Conservation (phyloP, 2,888 invertebrate genomes). For the Pegoplata infirma region DNA sequence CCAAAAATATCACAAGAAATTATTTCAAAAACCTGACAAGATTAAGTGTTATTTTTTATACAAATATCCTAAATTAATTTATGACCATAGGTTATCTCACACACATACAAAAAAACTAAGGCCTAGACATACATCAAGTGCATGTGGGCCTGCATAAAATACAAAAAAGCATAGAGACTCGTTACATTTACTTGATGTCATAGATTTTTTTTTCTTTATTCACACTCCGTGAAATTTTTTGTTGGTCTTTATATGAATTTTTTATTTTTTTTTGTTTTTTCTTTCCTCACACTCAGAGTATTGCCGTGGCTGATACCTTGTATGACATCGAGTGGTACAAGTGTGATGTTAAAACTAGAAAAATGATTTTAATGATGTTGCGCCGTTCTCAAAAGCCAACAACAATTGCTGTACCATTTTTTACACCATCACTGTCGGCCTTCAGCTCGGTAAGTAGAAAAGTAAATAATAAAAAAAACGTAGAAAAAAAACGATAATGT, state of each 20-base stretch:
- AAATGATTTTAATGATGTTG: constrained; percentile 76
- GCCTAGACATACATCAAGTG: not conserved
- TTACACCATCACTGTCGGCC: constrained; percentile 73
- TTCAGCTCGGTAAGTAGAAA: constrained; percentile 71
- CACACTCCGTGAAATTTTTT: constrained; percentile 17
- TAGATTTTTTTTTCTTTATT: constrained; percentile 8
- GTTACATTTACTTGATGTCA: constrained; percentile 16
- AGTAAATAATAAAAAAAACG: constrained; percentile 27
- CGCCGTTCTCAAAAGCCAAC: constrained; percentile 73
- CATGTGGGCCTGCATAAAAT: no score
- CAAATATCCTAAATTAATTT: no score
- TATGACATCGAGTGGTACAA: constrained; percentile 76
- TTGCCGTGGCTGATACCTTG: constrained; percentile 71
- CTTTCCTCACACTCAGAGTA: no score
- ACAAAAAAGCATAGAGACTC: no score
- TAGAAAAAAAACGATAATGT: constrained; percentile 7
- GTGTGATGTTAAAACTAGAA: constrained; percentile 74
- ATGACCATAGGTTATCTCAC: not conserved
- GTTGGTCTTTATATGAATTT: not conserved
- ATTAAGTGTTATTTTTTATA: no score
- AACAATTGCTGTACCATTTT: constrained; percentile 74
- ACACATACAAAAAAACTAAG: no score
- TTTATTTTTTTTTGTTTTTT: no score
- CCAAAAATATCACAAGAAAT: no score
- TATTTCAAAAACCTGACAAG: no score